These are phyloP conservation scores for Tryphoninae sp. DNA, from an alignment of 2,888 invertebrate genomes.

Conservation along the genomic window DNA sequence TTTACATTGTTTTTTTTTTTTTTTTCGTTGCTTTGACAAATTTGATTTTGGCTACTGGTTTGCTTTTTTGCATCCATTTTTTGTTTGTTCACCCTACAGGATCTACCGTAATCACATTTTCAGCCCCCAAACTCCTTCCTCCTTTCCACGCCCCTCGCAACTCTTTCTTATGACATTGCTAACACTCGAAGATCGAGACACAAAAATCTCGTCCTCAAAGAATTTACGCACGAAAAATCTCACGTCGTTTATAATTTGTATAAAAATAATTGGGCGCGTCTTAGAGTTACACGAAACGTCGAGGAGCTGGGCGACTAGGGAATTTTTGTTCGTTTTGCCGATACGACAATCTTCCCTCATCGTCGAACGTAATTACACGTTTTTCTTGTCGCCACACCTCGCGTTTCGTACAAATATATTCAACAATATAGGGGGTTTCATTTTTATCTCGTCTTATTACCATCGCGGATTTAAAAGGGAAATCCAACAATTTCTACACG, in stretches of 20 bases:
- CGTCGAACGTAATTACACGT: constrained; percentile 36
- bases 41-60: constrained; percentile 55
- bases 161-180: constrained; percentile 37
- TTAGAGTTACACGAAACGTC: constrained; percentile 69
- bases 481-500: constrained; percentile 60
- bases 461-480: constrained; percentile 51
- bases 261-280: constrained; percentile 79
- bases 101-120: constrained; percentile 53
- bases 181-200: constrained; percentile 37
- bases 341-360: constrained; percentile 9
- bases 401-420: constrained; percentile 72
- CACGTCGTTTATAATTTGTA: constrained; percentile 74
- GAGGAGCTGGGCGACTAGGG: constrained; percentile 56
- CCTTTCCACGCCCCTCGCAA: no score
- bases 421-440: constrained; percentile 69
- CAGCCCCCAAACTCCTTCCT: background rate
- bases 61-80: constrained; percentile 23
- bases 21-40: constrained; percentile 75
- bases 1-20: constrained; percentile 62
- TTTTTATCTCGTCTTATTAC: constrained; percentile 31
- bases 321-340: constrained; percentile 14
- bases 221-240: constrained; percentile 52
- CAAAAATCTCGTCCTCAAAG: constrained; percentile 28
- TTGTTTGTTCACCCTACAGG: constrained; percentile 3
- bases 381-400: constrained; percentile 56